Evolutionary conservation across 2,888 invertebrate species (phyloP), one percentile per base, ranked within the genome.

Genomic region (Eretmocerus hayati): DNA sequence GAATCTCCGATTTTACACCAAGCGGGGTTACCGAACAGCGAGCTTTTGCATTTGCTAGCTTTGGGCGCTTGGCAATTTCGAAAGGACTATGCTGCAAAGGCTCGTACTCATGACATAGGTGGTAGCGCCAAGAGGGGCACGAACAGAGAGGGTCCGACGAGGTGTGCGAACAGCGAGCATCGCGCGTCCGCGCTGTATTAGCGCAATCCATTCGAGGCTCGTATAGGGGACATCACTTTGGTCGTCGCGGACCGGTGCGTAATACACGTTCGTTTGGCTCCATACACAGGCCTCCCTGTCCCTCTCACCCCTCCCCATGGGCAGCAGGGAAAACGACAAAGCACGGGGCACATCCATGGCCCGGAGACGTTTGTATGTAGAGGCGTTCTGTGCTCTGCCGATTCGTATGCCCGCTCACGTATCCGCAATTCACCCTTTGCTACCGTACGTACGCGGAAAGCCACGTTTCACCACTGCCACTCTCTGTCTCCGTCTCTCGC

Each of bases 371-470:
- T 30, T 9, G 8, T 8, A 9, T 13, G 30, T 30, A 8, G 30
- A 20, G 41, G 36, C 30, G 30, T 35, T 18, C 20, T 18, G 42
- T 38, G 55, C 38, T 33, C 22, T 56, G 53, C 52, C 49, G 51
- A 62, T 67, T 67, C 61, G 61, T 65, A 67, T 67, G 67, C 67
- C 51, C 46, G 56, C 58, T 58, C 67, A 67, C 67, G 67, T 67
- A 65, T 52, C 57, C 57, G 62, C 65, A 62, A 66, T 67, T 67
- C 66, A 62, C 63, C 65, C 66, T 58, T 56, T 60, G 57, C 23
- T 18, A 3, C 15, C 41, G 20, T 19, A 18, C 22, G n/a, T 6
- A 5, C 11, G 16, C 18, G n/a, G 21, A 32, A 46, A 36, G 15
- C 46, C 41, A 46, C 46, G 41, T 42, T 41, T 37, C 42, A 18